Conservation (phyloP, 2,113 vertebrate species). For the Apodemus sylvaticus region DNA sequence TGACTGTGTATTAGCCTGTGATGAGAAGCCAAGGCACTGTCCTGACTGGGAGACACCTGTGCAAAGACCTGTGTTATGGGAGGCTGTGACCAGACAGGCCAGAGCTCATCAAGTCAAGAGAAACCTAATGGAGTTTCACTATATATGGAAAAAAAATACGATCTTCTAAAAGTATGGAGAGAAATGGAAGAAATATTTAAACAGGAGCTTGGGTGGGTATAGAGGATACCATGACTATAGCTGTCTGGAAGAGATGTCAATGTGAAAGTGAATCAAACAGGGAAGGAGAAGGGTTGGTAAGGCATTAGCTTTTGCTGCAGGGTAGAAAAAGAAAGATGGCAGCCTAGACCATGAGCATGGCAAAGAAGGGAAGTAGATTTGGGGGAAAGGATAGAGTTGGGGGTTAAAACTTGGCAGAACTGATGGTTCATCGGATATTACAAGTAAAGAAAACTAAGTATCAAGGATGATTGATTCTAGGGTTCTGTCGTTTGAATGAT, state of each 20-base stretch:
- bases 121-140: rapidly evolving
- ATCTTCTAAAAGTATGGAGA: not conserved
- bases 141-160: not conserved
- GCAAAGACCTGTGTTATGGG: not conserved
- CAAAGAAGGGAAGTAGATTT: rapidly evolving
- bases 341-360: not conserved
- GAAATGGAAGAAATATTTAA: not conserved
- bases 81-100: rapidly evolving
- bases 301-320: not conserved
- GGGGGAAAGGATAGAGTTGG: too few species aligned
- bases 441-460: not conserved
- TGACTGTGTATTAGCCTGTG: not conserved
- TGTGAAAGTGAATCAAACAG: rapidly evolving
- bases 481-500: not conserved
- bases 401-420: not conserved
- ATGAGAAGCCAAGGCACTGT: not conserved
- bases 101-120: not conserved
- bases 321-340: not conserved
- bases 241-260: not conserved
- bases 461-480: not conserved
- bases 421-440: not conserved
- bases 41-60: not conserved
- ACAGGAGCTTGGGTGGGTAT: not conserved
- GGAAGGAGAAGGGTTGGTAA: not conserved
- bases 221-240: rapidly evolving